Conservation (phyloP, 2,888 invertebrate species). For the Melitaea athalia region DNA sequence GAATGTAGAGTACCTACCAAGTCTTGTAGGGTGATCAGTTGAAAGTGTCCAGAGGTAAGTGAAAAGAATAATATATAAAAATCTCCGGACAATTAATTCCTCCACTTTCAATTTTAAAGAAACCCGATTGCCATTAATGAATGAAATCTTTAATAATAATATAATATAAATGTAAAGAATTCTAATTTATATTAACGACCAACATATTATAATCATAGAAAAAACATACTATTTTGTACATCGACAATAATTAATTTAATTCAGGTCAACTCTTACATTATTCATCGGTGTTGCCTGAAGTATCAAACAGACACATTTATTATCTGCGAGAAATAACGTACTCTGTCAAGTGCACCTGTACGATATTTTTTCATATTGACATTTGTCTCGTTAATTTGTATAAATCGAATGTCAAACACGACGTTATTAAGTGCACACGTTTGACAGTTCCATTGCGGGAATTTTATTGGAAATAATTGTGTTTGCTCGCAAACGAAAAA, state of each 20-base stretch:
- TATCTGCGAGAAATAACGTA: conserved; percentile 6
- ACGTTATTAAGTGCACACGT: conserved; percentile 5
- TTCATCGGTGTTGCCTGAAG: conserved; percentile 5
- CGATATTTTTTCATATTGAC: background rate
- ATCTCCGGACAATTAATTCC: too few species aligned
- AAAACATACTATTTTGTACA: background rate
- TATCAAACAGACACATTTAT: conserved; percentile 3
- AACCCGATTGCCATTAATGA: too few species aligned
- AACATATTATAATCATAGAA: background rate
- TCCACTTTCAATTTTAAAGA: too few species aligned
- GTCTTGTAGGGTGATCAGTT: too few species aligned
- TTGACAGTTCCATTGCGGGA: background rate
- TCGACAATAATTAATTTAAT: conserved; percentile 3
- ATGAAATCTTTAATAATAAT: too few species aligned
- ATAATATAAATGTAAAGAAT: background rate
- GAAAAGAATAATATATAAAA: too few species aligned
- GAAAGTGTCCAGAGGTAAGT: too few species aligned
- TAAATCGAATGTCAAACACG: conserved; percentile 3
- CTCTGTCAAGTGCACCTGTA: conserved; percentile 3
- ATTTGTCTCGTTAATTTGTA: conserved; percentile 1
- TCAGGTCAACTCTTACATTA: conserved; percentile 4
- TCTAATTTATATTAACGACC: background rate
- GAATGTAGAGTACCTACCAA: too few species aligned
- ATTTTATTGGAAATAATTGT: background rate
- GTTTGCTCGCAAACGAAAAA: too few species aligned